These are phyloP conservation scores for Tinamus guttatus DNA, from an alignment of 2,113 vertebrate species.

Conservation along the genomic window DNA sequence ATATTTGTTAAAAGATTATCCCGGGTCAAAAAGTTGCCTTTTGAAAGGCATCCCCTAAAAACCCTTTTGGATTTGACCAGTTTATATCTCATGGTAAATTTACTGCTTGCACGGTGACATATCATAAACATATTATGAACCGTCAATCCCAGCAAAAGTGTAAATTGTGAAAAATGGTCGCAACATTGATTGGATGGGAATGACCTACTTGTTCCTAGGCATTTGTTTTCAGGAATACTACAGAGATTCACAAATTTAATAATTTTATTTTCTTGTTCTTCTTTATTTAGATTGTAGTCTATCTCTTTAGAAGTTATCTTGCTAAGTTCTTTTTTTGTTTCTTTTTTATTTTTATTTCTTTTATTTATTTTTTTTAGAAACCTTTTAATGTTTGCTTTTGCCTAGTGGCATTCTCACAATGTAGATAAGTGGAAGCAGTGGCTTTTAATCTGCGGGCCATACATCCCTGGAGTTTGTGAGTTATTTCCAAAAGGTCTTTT, in stretches of 20 bases:
- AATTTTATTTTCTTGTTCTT: background rate
- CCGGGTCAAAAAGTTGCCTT: background rate
- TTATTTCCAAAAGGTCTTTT: background rate
- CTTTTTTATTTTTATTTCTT: too few species aligned
- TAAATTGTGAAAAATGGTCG: background rate
- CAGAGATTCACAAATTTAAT: background rate
- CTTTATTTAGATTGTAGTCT: background rate
- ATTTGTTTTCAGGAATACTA: background rate
- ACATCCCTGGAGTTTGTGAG: background rate
- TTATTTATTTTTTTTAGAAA: background rate
- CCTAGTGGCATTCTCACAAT: background rate
- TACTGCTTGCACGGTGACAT: background rate
- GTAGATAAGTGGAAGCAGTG: background rate
- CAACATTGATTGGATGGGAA: background rate
- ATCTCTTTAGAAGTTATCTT: background rate
- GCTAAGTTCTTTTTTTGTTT: too few species aligned
- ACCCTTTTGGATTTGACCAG: background rate
- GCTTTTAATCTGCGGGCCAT: background rate
- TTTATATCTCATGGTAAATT: background rate
- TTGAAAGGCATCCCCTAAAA: background rate
- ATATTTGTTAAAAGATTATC: background rate
- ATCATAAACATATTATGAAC: background rate
- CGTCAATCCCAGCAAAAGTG: fast-evolving
- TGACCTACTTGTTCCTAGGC: background rate
- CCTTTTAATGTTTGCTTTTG: background rate